phyloP scores from a whole-genome alignment of 2,113 vertebrate species.

The Edolisoma coerulescens region DNA sequence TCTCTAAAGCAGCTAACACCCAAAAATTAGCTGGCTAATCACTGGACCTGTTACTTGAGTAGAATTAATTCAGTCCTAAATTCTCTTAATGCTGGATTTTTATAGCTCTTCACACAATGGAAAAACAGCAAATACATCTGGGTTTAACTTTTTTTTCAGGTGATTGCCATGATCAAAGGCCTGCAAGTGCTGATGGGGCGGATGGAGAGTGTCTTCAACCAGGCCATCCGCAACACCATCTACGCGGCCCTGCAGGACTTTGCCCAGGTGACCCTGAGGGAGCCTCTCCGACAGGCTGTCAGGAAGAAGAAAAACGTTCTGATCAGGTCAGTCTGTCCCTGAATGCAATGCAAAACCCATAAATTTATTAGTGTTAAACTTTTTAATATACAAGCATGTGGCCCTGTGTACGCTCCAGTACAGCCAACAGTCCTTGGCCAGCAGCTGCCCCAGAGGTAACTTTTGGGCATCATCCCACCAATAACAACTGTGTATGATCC shows the following conservation, averaged over 20 bases:
- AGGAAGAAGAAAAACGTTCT: constrained; percentile 98
- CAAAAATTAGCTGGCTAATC: background rate
- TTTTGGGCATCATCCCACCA: background rate
- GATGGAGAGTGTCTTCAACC: constrained; percentile 99
- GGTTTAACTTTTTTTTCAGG: constrained; percentile 50
- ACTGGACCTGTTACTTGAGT: background rate
- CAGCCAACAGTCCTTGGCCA: background rate
- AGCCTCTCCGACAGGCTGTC: constrained; percentile 93
- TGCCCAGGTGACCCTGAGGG: constrained; percentile 91
- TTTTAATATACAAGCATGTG: rapidly evolving
- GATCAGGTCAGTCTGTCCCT: constrained; percentile 81
- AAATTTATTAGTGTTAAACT: background rate
- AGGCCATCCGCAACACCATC: constrained; percentile 98
- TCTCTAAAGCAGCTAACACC: background rate
- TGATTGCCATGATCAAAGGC: constrained; percentile 99
- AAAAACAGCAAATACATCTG: background rate
- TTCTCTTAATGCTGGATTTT: background rate
- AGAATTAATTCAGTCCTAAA: background rate
- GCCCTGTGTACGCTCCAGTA: background rate
- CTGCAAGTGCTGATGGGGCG: constrained; percentile 98
- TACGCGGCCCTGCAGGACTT: constrained; percentile 98
- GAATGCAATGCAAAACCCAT: background rate
- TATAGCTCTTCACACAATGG: background rate
- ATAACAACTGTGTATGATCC: background rate
- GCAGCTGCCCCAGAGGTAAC: background rate